phyloP scores from a whole-genome alignment of 2,888 invertebrate genomes.

The Bombylius discolor region DNA sequence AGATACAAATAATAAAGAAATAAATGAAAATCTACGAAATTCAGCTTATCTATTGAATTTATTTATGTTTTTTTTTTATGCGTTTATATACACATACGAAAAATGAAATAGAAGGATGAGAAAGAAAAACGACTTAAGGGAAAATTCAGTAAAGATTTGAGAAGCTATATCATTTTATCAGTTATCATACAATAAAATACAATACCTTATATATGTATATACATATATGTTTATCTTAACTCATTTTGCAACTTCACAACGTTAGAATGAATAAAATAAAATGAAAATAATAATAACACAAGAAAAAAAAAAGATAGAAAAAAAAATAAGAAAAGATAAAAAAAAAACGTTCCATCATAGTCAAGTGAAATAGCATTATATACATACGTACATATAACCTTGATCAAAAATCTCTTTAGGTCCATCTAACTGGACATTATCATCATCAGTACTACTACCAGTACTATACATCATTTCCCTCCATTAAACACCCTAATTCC shows the following conservation, averaged over 20 bases:
- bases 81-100: too few relatives aligned
- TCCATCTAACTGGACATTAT: slow-evolving; percentile 2
- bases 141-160: neutral
- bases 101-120: too few relatives aligned
- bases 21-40: too few relatives aligned
- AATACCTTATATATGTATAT: neutral
- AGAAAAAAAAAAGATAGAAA: neutral
- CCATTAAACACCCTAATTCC: slow-evolving; percentile 1
- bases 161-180: neutral
- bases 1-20: too few relatives aligned
- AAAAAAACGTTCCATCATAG: neutral
- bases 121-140: neutral
- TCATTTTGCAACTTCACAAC: too few relatives aligned
- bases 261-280: too few relatives aligned
- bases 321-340: too few relatives aligned
- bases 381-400: too few relatives aligned
- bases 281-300: neutral
- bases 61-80: too few relatives aligned
- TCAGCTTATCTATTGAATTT: too few relatives aligned
- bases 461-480: neutral
- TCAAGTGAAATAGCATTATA: neutral
- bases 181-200: too few relatives aligned
- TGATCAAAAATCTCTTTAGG: neutral
- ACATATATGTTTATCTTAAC: neutral
- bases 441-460: neutral